Evolutionary conservation across 2,797 vertebrate species (phyloP).

Genomic region (Monodelphis domestica): DNA sequence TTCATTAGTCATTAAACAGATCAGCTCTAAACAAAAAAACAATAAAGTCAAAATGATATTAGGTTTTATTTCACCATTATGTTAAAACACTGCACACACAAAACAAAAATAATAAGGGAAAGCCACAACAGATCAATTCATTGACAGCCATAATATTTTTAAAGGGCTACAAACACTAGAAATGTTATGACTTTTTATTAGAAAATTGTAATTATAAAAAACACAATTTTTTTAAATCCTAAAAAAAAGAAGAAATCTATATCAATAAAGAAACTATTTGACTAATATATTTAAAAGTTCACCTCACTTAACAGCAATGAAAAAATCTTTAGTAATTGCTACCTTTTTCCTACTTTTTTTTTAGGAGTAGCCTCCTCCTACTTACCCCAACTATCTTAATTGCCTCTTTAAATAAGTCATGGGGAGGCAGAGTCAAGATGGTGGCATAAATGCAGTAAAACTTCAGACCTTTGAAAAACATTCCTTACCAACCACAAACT

Average conservation of each 20-base stretch:
- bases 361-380: constrained; percentile 9
- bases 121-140: constrained; percentile 16
- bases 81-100: not conserved
- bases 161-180: constrained; percentile 6
- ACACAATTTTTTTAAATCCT: constrained; percentile 2
- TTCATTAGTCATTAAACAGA: constrained; percentile 16
- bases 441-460: too few species aligned
- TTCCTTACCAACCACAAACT: too few species aligned
- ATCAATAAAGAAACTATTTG: constrained; percentile 1
- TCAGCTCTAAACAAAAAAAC: constrained; percentile 30
- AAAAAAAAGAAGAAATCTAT: constrained; percentile 42
- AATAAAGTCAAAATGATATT: not conserved
- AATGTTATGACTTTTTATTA: not conserved
- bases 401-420: too few species aligned
- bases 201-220: constrained; percentile 28
- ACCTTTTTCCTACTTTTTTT: constrained; percentile 19
- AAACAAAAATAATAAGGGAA: not conserved
- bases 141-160: not conserved
- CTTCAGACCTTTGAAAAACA: too few species aligned
- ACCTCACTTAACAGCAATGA: not conserved
- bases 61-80: constrained; percentile 1
- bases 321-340: not conserved
- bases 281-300: constrained; percentile 11
- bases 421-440: too few species aligned
- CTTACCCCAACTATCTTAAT: not conserved